These are phyloP conservation scores for Epinotia ramella DNA, from an alignment of 2,888 invertebrate species.

Conservation along the genomic window DNA sequence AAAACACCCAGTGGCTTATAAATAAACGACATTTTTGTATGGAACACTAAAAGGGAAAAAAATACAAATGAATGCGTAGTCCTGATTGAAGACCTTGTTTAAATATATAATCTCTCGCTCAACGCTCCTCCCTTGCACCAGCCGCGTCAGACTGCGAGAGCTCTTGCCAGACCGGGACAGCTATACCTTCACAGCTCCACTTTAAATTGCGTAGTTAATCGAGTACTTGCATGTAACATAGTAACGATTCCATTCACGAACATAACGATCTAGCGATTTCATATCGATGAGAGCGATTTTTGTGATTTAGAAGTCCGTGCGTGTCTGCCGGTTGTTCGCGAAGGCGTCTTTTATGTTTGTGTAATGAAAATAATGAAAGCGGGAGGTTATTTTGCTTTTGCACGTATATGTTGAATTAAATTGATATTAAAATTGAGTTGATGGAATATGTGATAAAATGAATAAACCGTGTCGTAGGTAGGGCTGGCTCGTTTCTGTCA, in stretches of 20 bases:
- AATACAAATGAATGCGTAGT: no score
- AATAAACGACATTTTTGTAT: no score
- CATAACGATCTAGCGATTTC: conserved; percentile 37
- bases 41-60: no score
- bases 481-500: no score
- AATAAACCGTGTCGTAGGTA: no score
- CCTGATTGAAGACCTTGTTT: not conserved
- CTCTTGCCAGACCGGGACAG: conserved; percentile 61
- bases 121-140: conserved; percentile 54
- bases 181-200: conserved; percentile 58
- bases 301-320: conserved; percentile 30
- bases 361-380: conserved; percentile 2
- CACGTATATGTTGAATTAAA: not conserved
- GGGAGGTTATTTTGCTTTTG: not conserved
- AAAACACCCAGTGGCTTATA: no score
- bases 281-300: conserved; percentile 42
- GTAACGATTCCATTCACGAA: conserved; percentile 42
- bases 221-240: conserved; percentile 47
- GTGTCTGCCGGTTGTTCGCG: conserved; percentile 2
- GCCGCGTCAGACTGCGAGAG: conserved; percentile 65
- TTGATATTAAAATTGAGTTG: not conserved
- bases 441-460: no score
- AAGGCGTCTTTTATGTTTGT: conserved; percentile 11
- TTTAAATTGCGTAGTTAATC: conserved; percentile 58
- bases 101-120: conserved; percentile 29